Evolutionary conservation across 2,113 vertebrate genomes (phyloP).

Genomic region (Engraulis encrasicolus): DNA sequence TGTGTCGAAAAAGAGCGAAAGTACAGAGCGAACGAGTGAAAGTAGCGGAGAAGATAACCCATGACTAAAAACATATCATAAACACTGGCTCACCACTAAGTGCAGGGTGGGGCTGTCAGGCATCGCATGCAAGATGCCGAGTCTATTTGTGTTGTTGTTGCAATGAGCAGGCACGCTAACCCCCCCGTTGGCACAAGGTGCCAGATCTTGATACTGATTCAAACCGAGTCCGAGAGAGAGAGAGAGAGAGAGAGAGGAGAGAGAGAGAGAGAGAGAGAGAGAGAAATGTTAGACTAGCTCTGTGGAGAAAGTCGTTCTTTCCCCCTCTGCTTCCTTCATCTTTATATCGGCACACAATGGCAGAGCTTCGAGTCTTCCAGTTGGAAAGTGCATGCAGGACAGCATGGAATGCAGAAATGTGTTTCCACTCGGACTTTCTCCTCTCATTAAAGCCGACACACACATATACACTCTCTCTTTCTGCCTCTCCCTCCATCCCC

Average conservation of each 20-base stretch:
- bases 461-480: too few species aligned
- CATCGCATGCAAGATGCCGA: conserved; percentile 64
- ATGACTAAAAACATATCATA: conserved; percentile 69
- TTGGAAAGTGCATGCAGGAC: neutral
- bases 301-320: too few species aligned
- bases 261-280: neutral
- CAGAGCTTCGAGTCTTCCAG: neutral
- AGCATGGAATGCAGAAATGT: neutral
- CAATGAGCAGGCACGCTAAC: neutral
- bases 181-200: conserved; percentile 50
- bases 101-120: conserved; percentile 75
- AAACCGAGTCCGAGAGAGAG: conserved; percentile 39
- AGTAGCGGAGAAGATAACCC: conserved; percentile 45
- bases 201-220: conserved; percentile 52
- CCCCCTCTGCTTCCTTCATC: neutral
- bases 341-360: neutral
- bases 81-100: conserved; percentile 74
- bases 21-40: conserved; percentile 21
- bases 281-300: neutral
- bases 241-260: conserved; percentile 36
- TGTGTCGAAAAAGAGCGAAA: conserved; percentile 27
- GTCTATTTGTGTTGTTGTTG: conserved; percentile 67
- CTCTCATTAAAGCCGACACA: neutral
- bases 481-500: too few species aligned
- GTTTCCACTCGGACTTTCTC: neutral